Base-by-base conservation (phyloP, 2,888 invertebrate species). In the Caenorhabditis uteleia region DNA sequence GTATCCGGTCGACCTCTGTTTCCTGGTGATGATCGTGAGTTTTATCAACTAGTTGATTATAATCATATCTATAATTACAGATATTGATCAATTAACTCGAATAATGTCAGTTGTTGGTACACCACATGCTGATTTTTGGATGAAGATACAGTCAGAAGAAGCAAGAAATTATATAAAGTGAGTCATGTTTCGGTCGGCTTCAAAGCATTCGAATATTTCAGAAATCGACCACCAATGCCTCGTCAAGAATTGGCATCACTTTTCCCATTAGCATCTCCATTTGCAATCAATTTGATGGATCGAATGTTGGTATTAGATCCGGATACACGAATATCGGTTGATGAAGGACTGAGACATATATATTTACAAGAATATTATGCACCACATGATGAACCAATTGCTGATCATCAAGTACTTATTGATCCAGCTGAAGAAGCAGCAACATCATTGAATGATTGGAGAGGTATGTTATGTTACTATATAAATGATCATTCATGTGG, bases 271-370 rank as follows among this genome's bases (percentile, higher is more conserved):
- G 95, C 95, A 80, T 93, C 94, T 70, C 94, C 93, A 85, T 95
- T 97, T 87, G 97, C 97, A 51, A 93, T 98, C 71, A 95, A 97
- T 87, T 88, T 98, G 78, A 88, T 98, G 44, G 91, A 91, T 84
- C 92, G 94, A 88, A 95, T 98, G 95, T 88, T 98, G 64, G 92
- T 94, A 67, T 95, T 98, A 86, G 94, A 98, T 88, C 97, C 98
- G 57, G 93, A 80, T 39, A 65, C 78, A 23, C 47, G 80, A 51
- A 80, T 80, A 16, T 75, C 79, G 1, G 80, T 81, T 0, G 57
- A 68, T 14, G 77, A 77, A 29, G 80, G 79, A 12, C 72, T 81
- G 5, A 56, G 62, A 8, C 80, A 81, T 45, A 57, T 57, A 16
- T 81, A 78, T 57, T 48, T 81, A 33, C 43, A 40, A 7, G 78